phyloP scores from a whole-genome alignment of 2,797 vertebrate genomes.

The Astyanax mexicanus region DNA sequence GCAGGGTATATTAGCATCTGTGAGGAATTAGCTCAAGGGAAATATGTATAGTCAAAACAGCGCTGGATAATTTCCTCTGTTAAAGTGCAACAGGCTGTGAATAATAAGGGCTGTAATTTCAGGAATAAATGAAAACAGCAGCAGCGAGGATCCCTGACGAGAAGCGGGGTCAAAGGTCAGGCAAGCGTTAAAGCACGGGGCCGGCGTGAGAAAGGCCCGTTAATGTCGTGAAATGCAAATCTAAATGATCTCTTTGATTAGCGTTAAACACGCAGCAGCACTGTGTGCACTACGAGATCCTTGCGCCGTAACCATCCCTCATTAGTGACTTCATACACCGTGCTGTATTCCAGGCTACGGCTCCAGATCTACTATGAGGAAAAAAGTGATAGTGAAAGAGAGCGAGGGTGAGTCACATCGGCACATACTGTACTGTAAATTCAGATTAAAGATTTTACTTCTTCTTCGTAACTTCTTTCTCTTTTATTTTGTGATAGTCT shows the following conservation, averaged over 20 bases:
- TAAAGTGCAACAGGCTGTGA: constrained; percentile 57
- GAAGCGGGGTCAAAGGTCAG: constrained; percentile 44
- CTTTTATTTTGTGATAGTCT: too few relatives aligned
- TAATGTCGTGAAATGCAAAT: constrained; percentile 24
- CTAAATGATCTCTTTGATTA: constrained; percentile 54
- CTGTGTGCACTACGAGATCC: constrained; percentile 34
- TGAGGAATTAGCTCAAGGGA: constrained; percentile 54
- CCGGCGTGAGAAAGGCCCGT: constrained; percentile 35
- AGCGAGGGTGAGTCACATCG: constrained; percentile 19
- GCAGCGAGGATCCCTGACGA: constrained; percentile 41
- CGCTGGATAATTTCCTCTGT: constrained; percentile 53
- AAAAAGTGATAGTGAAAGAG: constrained; percentile 23
- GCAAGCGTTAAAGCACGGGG: constrained; percentile 31
- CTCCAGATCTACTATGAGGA: constrained; percentile 30
- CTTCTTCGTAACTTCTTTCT: too few relatives aligned
- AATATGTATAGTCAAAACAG: constrained; percentile 54
- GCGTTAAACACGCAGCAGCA: constrained; percentile 14
- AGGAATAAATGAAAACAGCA: constrained; percentile 58
- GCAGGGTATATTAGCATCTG: constrained; percentile 40
- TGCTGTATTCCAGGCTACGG: constrained; percentile 29
- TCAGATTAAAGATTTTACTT: too few relatives aligned
- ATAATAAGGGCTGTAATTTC: constrained; percentile 52
- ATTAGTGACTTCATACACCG: constrained; percentile 44
- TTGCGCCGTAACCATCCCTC: constrained; percentile 36
- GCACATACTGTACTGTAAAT: too few relatives aligned